Evolutionary conservation across 2,888 invertebrate species (phyloP).

Genomic region (Trachelus troglodyta): DNA sequence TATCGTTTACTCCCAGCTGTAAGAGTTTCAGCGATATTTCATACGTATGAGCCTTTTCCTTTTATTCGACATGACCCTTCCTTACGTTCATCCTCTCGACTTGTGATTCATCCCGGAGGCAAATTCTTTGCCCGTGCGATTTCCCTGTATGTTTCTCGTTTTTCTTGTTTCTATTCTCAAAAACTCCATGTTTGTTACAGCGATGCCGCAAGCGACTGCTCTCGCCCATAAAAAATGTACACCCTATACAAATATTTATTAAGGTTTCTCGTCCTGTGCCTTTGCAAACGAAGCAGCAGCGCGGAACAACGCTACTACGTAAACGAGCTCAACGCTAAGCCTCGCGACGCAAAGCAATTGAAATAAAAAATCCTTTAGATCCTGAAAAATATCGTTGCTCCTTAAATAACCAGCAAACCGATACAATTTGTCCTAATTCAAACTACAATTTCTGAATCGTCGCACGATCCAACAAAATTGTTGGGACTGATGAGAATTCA

Average conservation of each 20-base stretch:
- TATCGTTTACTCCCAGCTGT: no score
- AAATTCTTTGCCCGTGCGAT: neutral
- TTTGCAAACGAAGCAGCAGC: neutral
- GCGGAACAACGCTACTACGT: neutral
- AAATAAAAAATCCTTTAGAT: neutral
- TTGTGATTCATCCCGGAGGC: neutral
- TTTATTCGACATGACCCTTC: neutral
- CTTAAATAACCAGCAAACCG: neutral
- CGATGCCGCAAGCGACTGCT: neutral
- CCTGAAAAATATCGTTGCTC: neutral
- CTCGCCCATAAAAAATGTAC: neutral
- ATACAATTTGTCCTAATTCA: neutral
- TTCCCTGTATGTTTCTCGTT: neutral
- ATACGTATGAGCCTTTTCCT: neutral
- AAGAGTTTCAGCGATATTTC: neutral
- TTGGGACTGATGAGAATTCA: no score
- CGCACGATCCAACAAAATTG: no score
- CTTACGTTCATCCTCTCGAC: neutral
- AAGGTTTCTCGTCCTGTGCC: neutral
- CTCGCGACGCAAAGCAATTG: neutral
- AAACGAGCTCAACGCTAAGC: neutral
- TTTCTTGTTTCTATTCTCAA: neutral
- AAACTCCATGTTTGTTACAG: neutral
- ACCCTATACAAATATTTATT: neutral
- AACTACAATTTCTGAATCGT: neutral